A percentile compares a stretch with the other conserved stretches of the same genome.
Conservation (phyloP, 2,113 vertebrate species). For the Neotoma lepida region DNA sequence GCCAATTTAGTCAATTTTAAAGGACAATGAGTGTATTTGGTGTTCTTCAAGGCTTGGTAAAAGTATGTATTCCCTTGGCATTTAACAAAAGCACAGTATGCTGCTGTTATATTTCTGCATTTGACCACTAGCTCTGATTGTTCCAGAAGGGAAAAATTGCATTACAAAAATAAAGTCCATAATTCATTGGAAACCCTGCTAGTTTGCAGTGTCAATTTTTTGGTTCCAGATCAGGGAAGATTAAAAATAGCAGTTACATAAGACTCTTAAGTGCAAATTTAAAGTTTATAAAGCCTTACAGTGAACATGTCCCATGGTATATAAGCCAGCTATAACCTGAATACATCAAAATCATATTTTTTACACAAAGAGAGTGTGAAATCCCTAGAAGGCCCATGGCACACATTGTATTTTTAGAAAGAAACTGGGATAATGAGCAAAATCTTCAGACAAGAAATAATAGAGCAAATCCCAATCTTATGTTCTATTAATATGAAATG, state of each 20-base stretch:
- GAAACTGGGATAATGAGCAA: constrained; percentile 58
- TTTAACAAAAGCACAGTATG: neutral
- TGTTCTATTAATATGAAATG: constrained; percentile 15
- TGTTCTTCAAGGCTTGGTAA: neutral
- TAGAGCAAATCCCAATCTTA: constrained; percentile 1
- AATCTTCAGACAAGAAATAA: constrained; percentile 35
- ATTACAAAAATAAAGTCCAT: neutral
- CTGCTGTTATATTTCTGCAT: neutral
- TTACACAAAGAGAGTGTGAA: neutral
- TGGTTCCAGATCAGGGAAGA: neutral
- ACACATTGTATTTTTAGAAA: constrained; percentile 57
- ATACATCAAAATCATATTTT: constrained; percentile 58
- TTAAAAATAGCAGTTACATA: constrained; percentile 47
- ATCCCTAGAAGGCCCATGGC: neutral
- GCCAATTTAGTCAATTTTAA: neutral
- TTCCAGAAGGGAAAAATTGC: neutral
- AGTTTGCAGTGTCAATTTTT: neutral
- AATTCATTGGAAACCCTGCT: constrained; percentile 16
- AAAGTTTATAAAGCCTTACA: constrained; percentile 32
- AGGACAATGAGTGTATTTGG: neutral
- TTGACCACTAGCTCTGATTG: neutral
- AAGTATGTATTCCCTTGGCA: neutral
- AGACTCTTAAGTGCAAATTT: constrained; percentile 59
- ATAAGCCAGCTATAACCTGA: constrained; percentile 51
- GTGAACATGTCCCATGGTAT: constrained; percentile 27